phyloP scores from a whole-genome alignment of 2,888 invertebrate genomes.

The Lasioglossum zephyrum region DNA sequence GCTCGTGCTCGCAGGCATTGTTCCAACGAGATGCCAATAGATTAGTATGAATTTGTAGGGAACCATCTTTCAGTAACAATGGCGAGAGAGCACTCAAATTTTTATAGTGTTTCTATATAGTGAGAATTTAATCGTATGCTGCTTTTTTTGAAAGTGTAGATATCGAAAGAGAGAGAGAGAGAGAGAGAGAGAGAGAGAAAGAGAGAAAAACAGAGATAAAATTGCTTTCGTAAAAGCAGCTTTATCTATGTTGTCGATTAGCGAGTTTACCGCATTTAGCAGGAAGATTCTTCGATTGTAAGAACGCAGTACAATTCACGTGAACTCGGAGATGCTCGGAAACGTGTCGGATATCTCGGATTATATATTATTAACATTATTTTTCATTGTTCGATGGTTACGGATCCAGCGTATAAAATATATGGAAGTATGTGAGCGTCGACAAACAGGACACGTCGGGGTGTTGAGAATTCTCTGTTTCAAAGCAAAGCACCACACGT shows the following conservation, averaged over 20 bases:
- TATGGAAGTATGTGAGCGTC: constrained; percentile 20
- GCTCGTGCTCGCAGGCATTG: constrained; percentile 34
- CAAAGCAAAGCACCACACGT: constrained; percentile 55
- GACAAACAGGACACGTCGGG: constrained; percentile 51
- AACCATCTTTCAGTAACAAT: background rate
- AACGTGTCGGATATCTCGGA: constrained; percentile 15
- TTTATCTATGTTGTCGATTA: background rate
- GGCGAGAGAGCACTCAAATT: background rate
- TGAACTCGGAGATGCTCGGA: constrained; percentile 23
- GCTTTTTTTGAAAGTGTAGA: background rate
- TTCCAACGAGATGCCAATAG: constrained; percentile 9
- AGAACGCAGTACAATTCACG: constrained; percentile 21
- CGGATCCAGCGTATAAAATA: constrained; percentile 8
- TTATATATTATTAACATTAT: constrained; percentile 11
- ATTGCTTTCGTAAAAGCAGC: background rate
- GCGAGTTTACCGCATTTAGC: constrained; percentile 46
- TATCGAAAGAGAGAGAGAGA: background rate
- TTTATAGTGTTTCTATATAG: background rate
- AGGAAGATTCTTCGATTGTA: constrained; percentile 49
- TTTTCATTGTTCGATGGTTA: constrained; percentile 7
- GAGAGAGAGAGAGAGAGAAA: background rate
- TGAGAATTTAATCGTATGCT: constrained; percentile 4
- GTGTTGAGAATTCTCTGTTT: constrained; percentile 41
- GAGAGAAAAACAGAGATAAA: background rate
- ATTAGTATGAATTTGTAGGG: constrained; percentile 2